phyloP scores from a whole-genome alignment of 2,888 invertebrate species.

The Lasioglossum marginatum region DNA sequence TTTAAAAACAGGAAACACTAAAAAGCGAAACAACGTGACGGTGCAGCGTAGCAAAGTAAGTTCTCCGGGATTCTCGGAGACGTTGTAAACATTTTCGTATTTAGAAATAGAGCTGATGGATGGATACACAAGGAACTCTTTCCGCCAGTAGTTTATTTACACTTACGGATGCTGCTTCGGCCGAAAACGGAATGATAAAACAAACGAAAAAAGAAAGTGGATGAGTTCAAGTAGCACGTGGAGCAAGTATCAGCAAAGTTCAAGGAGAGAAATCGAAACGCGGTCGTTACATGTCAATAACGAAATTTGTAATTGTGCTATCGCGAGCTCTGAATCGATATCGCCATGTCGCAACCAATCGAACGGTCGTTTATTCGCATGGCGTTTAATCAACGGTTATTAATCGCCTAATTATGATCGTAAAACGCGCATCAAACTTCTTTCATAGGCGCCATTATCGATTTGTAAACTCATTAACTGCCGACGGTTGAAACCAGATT shows the following conservation, averaged over 20 bases:
- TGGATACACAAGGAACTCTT: constrained; percentile 7
- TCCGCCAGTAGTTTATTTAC: constrained; percentile 34
- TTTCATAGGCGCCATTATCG: neutral
- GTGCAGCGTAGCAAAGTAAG: neutral
- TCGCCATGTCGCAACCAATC: neutral
- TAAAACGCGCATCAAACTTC: neutral
- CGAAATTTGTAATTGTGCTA: constrained; percentile 28
- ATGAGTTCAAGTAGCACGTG: constrained; percentile 39
- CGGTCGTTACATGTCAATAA: constrained; percentile 42
- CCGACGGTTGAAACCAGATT: neutral
- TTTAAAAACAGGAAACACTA: neutral
- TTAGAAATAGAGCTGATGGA: constrained; percentile 12
- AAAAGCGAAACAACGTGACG: neutral
- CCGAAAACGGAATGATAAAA: constrained; percentile 38
- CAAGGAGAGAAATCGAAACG: constrained; percentile 39
- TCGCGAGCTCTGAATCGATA: neutral
- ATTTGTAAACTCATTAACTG: neutral
- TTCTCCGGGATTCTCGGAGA: neutral
- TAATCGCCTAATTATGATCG: neutral
- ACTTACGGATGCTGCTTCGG: constrained; percentile 15
- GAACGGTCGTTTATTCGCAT: neutral
- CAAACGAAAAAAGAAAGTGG: constrained; percentile 51
- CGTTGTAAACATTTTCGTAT: constrained; percentile 5
- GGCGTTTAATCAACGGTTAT: neutral
- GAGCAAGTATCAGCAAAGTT: constrained; percentile 45